Evolutionary conservation across 2,797 vertebrate species (phyloP).

Genomic region (Megaceryle alcyon): DNA sequence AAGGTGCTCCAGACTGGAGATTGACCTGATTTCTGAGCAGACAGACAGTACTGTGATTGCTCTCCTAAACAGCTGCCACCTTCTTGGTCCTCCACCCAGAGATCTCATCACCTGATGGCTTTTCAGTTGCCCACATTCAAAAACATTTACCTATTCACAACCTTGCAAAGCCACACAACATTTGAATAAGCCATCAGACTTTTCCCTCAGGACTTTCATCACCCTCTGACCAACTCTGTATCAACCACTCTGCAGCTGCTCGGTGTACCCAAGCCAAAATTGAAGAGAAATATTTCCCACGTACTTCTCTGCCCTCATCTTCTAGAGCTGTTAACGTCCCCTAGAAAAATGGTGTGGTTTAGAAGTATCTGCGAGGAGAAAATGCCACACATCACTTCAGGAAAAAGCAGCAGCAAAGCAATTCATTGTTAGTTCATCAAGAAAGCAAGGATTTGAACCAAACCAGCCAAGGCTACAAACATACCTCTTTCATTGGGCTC

Average conservation of each 20-base stretch:
- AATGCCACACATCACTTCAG: neutral
- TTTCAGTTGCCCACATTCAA: neutral
- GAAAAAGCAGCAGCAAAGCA: neutral
- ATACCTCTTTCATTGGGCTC: slow-evolving; percentile 87
- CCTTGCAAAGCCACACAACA: neutral
- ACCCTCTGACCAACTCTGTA: neutral
- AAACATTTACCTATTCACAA: neutral
- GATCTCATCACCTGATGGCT: neutral
- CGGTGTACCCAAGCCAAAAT: neutral
- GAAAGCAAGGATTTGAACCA: neutral
- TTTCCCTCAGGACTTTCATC: neutral
- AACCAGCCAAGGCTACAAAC: neutral
- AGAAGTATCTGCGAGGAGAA: neutral
- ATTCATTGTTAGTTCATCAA: neutral
- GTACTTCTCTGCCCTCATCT: neutral
- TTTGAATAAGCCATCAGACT: neutral
- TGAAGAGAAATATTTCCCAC: neutral
- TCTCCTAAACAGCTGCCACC: neutral
- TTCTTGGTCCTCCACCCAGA: neutral
- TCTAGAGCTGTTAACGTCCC: neutral
- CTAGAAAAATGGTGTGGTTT: neutral
- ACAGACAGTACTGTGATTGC: neutral
- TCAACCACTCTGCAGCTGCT: neutral
- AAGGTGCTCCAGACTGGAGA: neutral
- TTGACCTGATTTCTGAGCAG: neutral